These are phyloP conservation scores for Erannis defoliaria DNA, from an alignment of 2,888 invertebrate genomes.

Conservation along the genomic window DNA sequence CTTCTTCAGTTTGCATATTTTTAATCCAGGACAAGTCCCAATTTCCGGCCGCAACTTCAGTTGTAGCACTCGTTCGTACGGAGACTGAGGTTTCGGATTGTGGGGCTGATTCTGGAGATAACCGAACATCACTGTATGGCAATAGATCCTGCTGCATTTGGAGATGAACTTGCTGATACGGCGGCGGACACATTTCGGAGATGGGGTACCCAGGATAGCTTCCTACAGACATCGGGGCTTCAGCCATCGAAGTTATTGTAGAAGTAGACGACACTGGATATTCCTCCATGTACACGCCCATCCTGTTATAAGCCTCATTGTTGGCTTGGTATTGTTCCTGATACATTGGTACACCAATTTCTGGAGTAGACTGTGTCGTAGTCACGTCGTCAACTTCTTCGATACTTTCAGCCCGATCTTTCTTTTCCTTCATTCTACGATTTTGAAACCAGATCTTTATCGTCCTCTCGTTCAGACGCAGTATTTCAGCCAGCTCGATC, in stretches of 20 bases:
- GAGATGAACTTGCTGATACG: constrained; percentile 50
- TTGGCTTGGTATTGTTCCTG: constrained; percentile 54
- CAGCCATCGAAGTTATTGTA: constrained; percentile 35
- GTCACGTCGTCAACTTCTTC: constrained; percentile 64
- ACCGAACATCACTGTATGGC: constrained; percentile 45
- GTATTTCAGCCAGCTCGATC: constrained; percentile 84
- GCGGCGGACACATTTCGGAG: constrained; percentile 47
- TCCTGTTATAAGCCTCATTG: constrained; percentile 48
- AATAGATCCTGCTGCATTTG: constrained; percentile 51
- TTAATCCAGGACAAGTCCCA: constrained; percentile 73
- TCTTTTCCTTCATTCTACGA: constrained; percentile 91
- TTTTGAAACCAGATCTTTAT: constrained; percentile 96
- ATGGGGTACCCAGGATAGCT: constrained; percentile 49
- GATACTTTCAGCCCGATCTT: constrained; percentile 73
- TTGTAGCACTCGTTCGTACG: constrained; percentile 36
- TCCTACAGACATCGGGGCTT: constrained; percentile 32
- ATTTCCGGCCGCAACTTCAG: constrained; percentile 50
- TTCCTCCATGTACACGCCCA: constrained; percentile 54
- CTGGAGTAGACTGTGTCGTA: constrained; percentile 60
- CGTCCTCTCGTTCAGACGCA: constrained; percentile 64
- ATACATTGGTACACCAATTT: constrained; percentile 49
- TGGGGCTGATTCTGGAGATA: constrained; percentile 39
- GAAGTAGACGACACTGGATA: constrained; percentile 52
- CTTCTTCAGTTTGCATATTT: constrained; percentile 60
- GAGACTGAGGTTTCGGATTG: constrained; percentile 42